A percentile compares a stretch with the other conserved stretches of the same genome.
These are phyloP conservation scores for Aphodius sticticus DNA, from an alignment of 2,888 invertebrate genomes.

Conservation along the genomic window DNA sequence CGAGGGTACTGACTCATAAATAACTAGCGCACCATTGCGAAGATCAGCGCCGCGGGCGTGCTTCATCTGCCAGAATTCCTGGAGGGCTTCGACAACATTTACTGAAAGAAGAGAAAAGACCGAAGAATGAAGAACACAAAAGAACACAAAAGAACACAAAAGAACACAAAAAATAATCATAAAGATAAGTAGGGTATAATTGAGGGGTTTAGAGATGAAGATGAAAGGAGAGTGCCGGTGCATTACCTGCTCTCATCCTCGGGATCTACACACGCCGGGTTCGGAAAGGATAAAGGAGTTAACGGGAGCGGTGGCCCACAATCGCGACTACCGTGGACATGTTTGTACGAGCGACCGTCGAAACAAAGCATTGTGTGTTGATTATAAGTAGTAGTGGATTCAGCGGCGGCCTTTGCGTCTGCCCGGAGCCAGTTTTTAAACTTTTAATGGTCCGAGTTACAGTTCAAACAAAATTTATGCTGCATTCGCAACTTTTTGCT, in stretches of 20 bases:
- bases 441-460: conserved; percentile 57
- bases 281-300: conserved; percentile 35
- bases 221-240: conserved; percentile 20
- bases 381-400: conserved; percentile 48
- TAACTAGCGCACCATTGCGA: conserved; percentile 88
- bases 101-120: conserved; percentile 65
- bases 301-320: conserved; percentile 43
- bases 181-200: conserved; percentile 19
- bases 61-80: conserved; percentile 98
- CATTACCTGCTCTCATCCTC: conserved; percentile 44
- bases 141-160: background rate
- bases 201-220: background rate
- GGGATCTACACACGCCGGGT: conserved; percentile 26
- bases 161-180: background rate
- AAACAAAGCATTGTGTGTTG: conserved; percentile 51
- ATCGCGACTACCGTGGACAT: conserved; percentile 45
- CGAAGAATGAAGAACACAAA: background rate
- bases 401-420: conserved; percentile 52
- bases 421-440: conserved; percentile 58
- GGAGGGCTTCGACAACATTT: conserved; percentile 94
- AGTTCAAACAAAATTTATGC: conserved; percentile 54
- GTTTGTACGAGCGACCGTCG: conserved; percentile 44
- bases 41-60: conserved; percentile 85
- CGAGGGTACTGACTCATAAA: conserved; percentile 93
- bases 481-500: conserved; percentile 54